phyloP scores from a whole-genome alignment of 2,888 invertebrate species.

The Sesamia inferens region DNA sequence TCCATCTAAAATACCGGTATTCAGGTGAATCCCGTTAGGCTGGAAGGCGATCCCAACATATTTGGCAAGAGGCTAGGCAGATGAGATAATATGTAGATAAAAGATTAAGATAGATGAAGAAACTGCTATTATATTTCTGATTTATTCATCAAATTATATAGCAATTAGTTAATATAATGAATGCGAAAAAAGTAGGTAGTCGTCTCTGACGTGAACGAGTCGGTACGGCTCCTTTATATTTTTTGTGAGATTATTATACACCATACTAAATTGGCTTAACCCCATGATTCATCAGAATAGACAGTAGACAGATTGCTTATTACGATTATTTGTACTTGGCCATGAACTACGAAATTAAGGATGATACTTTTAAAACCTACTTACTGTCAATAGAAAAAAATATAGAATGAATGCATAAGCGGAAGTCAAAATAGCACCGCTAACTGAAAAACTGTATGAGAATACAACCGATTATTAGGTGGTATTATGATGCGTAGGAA shows the following conservation, averaged over 20 bases:
- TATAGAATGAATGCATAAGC: neutral
- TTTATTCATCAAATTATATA: neutral
- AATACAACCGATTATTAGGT: neutral
- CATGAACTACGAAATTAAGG: slow-evolving; percentile 1
- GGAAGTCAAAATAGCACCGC: too few relatives aligned
- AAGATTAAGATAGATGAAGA: neutral
- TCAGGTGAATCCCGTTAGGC: too few relatives aligned
- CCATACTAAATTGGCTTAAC: slow-evolving; percentile 1
- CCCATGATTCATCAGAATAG: slow-evolving; percentile 10
- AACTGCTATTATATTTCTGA: neutral
- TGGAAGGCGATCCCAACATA: too few relatives aligned
- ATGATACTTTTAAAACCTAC: neutral
- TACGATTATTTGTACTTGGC: slow-evolving; percentile 1
- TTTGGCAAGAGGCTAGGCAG: too few relatives aligned
- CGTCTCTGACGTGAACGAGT: slow-evolving; percentile 3
- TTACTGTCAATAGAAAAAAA: neutral
- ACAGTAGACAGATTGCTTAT: slow-evolving; percentile 4
- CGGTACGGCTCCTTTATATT: neutral
- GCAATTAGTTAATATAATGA: neutral
- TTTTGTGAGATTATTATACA: slow-evolving; percentile 7
- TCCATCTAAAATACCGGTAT: too few relatives aligned
- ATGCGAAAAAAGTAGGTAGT: neutral
- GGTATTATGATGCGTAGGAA: neutral
- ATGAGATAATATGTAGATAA: neutral
- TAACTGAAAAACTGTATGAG: neutral